Evolutionary conservation across 2,797 vertebrate species (phyloP).

Genomic region (Chrysocyon brachyurus): DNA sequence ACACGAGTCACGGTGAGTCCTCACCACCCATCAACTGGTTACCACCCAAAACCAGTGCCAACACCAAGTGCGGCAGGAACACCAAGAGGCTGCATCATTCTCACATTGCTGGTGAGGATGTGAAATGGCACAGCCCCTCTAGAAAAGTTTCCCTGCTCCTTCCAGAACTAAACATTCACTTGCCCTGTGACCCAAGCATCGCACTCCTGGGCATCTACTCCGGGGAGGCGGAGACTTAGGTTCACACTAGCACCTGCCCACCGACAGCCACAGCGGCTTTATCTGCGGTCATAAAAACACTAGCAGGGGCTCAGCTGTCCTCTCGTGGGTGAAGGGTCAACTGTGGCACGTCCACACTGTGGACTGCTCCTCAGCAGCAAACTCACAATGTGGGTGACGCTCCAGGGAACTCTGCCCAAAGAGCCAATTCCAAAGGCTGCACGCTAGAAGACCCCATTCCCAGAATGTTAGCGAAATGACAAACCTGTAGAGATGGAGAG

Average conservation of each 20-base stretch:
- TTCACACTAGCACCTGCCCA: not conserved
- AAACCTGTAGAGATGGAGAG: not conserved
- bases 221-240: fast-evolving
- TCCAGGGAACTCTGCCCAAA: fast-evolving
- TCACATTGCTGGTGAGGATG: fast-evolving
- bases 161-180: not conserved
- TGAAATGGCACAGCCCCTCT: not conserved
- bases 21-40: not conserved
- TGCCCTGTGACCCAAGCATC: too few species aligned
- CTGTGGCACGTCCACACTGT: too few species aligned
- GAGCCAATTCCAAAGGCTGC: not conserved
- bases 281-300: not conserved
- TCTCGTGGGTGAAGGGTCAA: too few species aligned
- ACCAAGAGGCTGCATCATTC: too few species aligned
- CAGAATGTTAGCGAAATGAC: fast-evolving
- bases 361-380: not conserved
- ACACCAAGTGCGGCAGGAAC: not conserved
- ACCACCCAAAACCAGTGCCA: too few species aligned
- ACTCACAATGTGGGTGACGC: not conserved
- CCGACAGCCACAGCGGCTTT: not conserved
- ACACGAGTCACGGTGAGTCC: not conserved
- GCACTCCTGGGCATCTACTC: not conserved
- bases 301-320: not conserved
- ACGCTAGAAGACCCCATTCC: fast-evolving
- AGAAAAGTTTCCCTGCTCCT: not conserved